Percentiles rank a stretch among this genome's conserved stretches.
Conservation (phyloP, 2,113 vertebrate species). For the Rhinolophus sinicus region DNA sequence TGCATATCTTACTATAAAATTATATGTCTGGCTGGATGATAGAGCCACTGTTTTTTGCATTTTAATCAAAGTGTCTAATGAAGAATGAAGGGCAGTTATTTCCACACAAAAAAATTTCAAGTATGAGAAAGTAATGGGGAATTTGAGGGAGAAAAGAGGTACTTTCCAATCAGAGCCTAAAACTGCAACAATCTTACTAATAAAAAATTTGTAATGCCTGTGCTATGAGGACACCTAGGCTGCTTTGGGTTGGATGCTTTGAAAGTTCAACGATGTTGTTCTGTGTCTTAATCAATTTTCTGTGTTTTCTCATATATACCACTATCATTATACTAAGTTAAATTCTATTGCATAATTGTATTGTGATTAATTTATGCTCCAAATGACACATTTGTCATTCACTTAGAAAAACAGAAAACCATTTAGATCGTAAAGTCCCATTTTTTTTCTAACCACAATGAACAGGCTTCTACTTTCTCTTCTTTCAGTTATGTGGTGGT, state of each 20-base stretch:
- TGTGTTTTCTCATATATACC: neutral
- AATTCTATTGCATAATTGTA: neutral
- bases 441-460: neutral
- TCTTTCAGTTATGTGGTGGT: neutral
- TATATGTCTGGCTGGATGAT: neutral
- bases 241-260: neutral
- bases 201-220: neutral
- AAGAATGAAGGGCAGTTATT: neutral
- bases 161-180: neutral
- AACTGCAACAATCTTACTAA: neutral
- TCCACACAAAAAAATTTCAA: neutral
- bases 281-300: neutral
- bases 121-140: neutral
- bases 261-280: neutral
- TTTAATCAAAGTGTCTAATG: neutral
- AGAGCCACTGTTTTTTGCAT: neutral
- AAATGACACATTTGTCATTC: neutral
- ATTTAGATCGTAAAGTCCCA: neutral
- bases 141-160: slow-evolving; percentile 16
- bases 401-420: neutral
- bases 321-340: neutral
- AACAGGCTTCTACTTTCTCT: neutral
- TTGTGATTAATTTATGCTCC: neutral
- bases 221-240: neutral
- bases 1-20: neutral